Evolutionary conservation across 35 echinoderm and acorn worm species (phyloP).

Genomic region (Anneissia japonica): DNA sequence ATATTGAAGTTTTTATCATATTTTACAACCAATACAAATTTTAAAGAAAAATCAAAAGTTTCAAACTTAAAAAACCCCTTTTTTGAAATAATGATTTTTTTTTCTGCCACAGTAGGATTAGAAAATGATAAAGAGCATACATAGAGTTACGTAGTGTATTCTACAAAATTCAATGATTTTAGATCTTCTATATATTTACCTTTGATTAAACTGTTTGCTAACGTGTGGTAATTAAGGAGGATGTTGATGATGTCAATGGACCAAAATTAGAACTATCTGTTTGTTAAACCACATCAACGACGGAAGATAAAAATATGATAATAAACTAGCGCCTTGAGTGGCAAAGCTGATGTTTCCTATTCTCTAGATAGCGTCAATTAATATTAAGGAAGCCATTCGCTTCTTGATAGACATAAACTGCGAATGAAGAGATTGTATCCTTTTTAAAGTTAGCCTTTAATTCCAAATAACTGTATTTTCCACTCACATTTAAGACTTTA

Average conservation of each 20-base stretch:
- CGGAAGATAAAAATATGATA: not conserved
- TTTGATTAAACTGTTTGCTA: too few relatives aligned
- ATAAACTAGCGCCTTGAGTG: not conserved
- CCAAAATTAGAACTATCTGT: not conserved
- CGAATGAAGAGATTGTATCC: not conserved
- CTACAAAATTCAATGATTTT: too few relatives aligned
- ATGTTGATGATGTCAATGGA: not conserved
- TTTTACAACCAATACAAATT: too few relatives aligned
- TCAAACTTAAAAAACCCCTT: too few relatives aligned
- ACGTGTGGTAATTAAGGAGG: not conserved
- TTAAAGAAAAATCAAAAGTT: too few relatives aligned
- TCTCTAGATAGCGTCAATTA: not conserved
- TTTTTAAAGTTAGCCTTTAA: not conserved
- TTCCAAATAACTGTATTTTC: not conserved
- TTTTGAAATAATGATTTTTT: too few relatives aligned
- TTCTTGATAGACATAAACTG: not conserved
- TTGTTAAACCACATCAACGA: not conserved
- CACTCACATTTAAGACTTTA: not conserved
- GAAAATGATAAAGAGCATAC: too few relatives aligned
- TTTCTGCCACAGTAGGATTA: too few relatives aligned
- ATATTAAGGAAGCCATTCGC: not conserved
- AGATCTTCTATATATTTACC: too few relatives aligned
- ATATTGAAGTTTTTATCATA: too few relatives aligned
- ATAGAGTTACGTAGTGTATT: too few relatives aligned
- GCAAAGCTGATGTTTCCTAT: not conserved